A percentile compares a stretch with the other conserved stretches of the same genome.
Conservation (phyloP, 2,888 invertebrate species). For the Euplexia lucipara region DNA sequence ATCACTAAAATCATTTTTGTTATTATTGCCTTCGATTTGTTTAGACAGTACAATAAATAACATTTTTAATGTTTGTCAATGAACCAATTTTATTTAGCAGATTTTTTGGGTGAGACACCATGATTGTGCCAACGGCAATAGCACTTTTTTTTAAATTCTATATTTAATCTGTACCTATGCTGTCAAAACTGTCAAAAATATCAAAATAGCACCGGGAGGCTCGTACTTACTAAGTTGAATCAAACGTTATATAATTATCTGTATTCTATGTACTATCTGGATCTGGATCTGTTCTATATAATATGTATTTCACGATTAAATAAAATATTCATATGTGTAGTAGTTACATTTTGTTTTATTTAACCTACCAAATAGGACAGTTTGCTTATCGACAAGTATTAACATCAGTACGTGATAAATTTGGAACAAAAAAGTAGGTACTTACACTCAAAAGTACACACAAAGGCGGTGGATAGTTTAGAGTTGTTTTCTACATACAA, state of each 20-base stretch:
- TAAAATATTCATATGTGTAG: constrained; percentile 85
- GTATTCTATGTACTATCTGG: constrained; percentile 64
- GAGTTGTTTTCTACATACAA: no score
- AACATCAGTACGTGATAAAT: no score
- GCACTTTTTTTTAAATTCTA: not conserved
- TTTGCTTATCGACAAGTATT: no score
- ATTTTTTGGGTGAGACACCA: no score
- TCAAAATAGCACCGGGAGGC: constrained; percentile 39
- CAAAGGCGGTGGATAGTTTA: no score
- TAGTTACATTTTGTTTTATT: constrained; percentile 77
- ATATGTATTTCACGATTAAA: constrained; percentile 83
- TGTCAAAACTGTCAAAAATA: constrained; percentile 47
- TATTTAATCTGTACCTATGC: constrained; percentile 5
- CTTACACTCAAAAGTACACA: no score
- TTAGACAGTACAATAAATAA: constrained; percentile 1
- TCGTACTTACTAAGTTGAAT: constrained; percentile 67
- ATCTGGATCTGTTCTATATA: constrained; percentile 74
- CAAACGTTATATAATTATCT: no score
- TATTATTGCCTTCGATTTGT: constrained; percentile 8
- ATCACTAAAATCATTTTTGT: not conserved
- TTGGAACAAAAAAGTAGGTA: no score
- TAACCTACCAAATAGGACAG: constrained; percentile 4
- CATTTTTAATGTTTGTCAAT: no score
- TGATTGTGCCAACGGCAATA: not conserved
- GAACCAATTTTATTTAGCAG: no score